Evolutionary conservation across 2,113 vertebrate genomes (phyloP).

Genomic region (Muntiacus muntjak): DNA sequence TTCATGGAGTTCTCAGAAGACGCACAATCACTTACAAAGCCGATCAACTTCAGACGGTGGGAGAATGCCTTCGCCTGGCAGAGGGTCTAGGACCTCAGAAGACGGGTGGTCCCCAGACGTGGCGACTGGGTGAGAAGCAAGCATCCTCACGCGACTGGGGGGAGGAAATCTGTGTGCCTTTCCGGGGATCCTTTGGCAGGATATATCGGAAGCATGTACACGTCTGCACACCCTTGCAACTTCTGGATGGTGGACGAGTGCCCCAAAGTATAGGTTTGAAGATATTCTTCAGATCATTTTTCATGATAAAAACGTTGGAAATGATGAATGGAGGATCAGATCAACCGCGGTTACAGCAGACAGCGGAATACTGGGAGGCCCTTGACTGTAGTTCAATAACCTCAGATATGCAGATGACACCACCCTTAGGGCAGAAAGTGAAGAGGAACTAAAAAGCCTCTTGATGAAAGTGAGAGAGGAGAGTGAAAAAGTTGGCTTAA

Average conservation of each 20-base stretch:
- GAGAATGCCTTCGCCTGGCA: no score
- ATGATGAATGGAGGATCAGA: not conserved
- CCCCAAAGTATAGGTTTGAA: not conserved
- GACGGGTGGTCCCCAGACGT: not conserved
- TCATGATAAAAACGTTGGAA: not conserved
- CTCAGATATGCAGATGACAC: no score
- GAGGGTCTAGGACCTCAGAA: not conserved
- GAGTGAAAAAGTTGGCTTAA: no score
- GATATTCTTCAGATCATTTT: not conserved
- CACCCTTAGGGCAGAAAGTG: no score
- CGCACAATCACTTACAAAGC: not conserved
- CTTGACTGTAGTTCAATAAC: not conserved
- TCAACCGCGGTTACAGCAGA: not conserved
- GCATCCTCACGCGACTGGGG: accelerated
- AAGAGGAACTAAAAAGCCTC: no score
- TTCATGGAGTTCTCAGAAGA: not conserved
- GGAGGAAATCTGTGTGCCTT: not conserved
- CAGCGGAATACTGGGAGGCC: no score
- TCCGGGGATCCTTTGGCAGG: not conserved
- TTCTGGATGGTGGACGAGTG: not conserved
- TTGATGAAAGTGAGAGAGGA: no score
- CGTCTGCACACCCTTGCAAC: not conserved
- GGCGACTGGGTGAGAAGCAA: accelerated
- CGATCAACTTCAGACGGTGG: not conserved
- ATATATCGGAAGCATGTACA: not conserved